Percentiles rank a stretch among this genome's conserved stretches.
Conservation (phyloP, 2,797 vertebrate species). For the Phaenicophaeus curvirostris region DNA sequence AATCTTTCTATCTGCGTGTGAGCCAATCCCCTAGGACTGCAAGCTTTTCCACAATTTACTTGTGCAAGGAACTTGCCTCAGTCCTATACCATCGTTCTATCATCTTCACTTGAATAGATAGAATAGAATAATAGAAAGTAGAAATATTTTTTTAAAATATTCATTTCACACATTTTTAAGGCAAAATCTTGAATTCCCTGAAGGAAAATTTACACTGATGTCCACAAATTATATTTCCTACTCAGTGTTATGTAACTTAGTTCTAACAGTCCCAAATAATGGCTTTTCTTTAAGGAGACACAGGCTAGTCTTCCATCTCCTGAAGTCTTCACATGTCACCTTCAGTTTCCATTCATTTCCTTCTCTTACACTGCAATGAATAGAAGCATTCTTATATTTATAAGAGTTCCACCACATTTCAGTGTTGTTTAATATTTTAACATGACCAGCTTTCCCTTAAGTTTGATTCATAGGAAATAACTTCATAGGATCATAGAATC, state of each 20-base stretch:
- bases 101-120: not conserved
- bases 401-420: not conserved
- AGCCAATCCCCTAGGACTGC: not conserved
- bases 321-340: rapidly evolving
- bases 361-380: not conserved
- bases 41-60: not conserved
- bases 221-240: not conserved
- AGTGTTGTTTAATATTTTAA: not conserved
- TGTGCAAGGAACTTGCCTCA: not conserved
- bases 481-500: too few relatives aligned
- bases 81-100: not conserved
- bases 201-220: not conserved
- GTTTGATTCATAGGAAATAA: too few relatives aligned
- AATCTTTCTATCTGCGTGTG: not conserved
- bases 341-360: not conserved
- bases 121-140: not conserved
- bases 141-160: not conserved
- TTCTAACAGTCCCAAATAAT: not conserved
- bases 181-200: not conserved
- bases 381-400: not conserved
- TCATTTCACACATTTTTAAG: not conserved
- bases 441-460: not conserved
- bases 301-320: not conserved
- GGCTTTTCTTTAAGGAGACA: not conserved
- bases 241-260: not conserved